Conservation (phyloP, 2,113 vertebrate species). For the Charadrius vociferus region DNA sequence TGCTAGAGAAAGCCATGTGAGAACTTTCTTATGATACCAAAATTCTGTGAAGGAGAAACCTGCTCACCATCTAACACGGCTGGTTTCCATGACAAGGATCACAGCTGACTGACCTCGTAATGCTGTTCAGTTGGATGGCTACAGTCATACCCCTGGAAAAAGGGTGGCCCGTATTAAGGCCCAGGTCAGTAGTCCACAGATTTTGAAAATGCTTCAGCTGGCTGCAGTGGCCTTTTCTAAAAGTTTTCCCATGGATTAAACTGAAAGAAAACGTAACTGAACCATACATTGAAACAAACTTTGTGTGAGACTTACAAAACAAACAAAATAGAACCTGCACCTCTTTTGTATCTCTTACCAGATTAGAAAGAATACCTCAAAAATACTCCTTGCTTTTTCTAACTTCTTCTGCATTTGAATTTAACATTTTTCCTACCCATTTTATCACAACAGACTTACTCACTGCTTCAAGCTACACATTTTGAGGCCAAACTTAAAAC, state of each 20-base stretch:
- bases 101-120: not conserved
- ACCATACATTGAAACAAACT: not conserved
- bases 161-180: not conserved
- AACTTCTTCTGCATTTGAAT: not conserved
- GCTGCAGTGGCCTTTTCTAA: not conserved
- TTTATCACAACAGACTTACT: not conserved
- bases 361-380: not conserved
- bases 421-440: not conserved
- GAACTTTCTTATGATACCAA: not conserved
- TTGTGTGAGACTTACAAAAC: not conserved
- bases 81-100: not conserved
- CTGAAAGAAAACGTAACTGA: not conserved
- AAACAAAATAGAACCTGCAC: not conserved
- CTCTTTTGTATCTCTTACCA: not conserved
- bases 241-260: not conserved
- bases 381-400: not conserved
- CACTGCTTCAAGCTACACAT: not conserved
- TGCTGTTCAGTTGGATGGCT: accelerated
- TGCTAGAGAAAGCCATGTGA: not conserved
- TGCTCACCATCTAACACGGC: not conserved
- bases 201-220: not conserved
- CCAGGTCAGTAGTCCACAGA: not conserved
- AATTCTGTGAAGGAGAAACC: not conserved
- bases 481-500: not conserved
- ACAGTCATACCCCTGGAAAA: not conserved